Percentiles rank a stretch among this genome's conserved stretches.
phyloP scores from a whole-genome alignment of 2,888 invertebrate genomes.

The Aplocera efformata region DNA sequence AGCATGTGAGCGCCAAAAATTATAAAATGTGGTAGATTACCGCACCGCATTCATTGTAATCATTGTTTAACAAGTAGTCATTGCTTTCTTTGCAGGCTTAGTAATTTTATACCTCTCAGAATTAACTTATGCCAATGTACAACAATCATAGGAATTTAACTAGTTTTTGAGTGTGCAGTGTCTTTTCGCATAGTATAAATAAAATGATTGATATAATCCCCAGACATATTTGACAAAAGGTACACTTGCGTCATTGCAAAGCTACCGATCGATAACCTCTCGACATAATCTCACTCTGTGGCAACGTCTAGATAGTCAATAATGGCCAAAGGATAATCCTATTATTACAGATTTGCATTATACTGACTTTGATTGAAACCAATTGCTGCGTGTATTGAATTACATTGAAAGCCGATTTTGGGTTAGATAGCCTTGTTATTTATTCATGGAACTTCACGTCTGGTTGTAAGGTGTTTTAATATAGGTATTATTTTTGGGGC shows the following conservation, averaged over 20 bases:
- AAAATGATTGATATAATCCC: too few species aligned
- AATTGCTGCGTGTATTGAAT: constrained; percentile 25
- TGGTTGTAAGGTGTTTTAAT: not conserved
- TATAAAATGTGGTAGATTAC: too few species aligned
- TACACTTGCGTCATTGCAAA: constrained; percentile 32
- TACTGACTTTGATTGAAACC: constrained; percentile 33
- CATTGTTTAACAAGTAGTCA: too few species aligned
- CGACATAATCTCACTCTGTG: constrained; percentile 50
- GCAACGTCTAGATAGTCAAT: constrained; percentile 54
- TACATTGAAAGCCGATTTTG: constrained; percentile 23
- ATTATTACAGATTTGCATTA: constrained; percentile 43
- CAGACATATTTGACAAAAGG: constrained; percentile 16
- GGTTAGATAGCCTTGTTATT: constrained; percentile 10
- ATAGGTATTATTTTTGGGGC: not conserved
- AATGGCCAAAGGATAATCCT: constrained; percentile 59
- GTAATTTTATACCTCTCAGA: too few species aligned
- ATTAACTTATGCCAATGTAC: too few species aligned
- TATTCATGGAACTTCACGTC: constrained; percentile 13
- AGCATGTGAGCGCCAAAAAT: too few species aligned
- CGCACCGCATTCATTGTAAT: too few species aligned
- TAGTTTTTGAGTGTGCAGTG: too few species aligned
- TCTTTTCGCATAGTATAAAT: too few species aligned
- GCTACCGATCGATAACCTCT: constrained; percentile 63
- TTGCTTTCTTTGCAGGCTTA: too few species aligned
- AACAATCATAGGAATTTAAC: too few species aligned